phyloP scores from a whole-genome alignment of 2,113 vertebrate species.

The Oriolus oriolus region DNA sequence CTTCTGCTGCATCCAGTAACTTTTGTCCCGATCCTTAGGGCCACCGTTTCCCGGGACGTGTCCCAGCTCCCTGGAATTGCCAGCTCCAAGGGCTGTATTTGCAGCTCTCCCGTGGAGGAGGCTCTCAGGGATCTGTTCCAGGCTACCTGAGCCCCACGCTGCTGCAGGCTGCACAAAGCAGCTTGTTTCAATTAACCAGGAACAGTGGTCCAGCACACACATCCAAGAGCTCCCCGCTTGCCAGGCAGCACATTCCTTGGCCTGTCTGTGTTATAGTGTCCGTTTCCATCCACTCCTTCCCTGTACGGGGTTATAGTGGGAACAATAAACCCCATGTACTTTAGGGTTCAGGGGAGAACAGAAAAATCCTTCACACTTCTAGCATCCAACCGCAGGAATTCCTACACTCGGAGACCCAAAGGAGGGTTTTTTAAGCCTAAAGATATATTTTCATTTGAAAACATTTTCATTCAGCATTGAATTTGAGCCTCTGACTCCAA shows the following conservation, averaged over 20 bases:
- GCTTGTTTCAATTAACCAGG: background rate
- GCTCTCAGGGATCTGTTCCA: background rate
- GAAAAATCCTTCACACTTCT: background rate
- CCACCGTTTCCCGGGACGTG: background rate
- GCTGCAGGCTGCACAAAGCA: background rate
- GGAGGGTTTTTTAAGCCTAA: background rate
- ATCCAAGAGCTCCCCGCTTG: background rate
- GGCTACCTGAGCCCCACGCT: background rate
- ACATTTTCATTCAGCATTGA: background rate
- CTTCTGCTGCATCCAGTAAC: background rate
- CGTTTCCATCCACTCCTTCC: background rate
- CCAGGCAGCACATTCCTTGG: background rate
- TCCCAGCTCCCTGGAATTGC: background rate
- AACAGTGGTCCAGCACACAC: background rate
- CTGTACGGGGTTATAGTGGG: fast-evolving
- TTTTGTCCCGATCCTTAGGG: fast-evolving
- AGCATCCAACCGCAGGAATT: background rate
- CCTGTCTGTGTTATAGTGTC: background rate
- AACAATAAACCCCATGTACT: background rate
- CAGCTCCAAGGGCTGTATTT: background rate
- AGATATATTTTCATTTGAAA: background rate
- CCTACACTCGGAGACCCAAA: background rate
- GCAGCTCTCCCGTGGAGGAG: fast-evolving
- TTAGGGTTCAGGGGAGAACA: background rate
- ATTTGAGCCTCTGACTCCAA: background rate